Base-by-base conservation (phyloP, 2,113 vertebrate genomes). In the Rhineura floridana region DNA sequence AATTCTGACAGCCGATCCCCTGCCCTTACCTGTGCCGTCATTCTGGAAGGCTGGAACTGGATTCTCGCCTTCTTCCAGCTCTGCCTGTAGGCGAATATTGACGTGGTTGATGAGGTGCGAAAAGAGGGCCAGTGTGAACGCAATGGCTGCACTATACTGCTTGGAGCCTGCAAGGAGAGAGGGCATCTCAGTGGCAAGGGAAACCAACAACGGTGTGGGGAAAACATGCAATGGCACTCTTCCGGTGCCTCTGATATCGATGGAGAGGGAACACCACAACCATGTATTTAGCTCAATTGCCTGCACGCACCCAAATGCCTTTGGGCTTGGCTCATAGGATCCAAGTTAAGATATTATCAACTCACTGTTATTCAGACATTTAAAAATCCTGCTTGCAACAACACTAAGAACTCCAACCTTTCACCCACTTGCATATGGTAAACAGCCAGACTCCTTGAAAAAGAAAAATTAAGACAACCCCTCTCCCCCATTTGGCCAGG, bases 51-150 rank as follows among this genome's bases (percentile, higher is more conserved):
- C 96, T 0, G 98, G 97, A 65, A 98, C 98, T 0, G 98, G 97
- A 84, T 95, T 98, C 81, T 99, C 98, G 12, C 97, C 96, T 48
- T 99, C 98, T 91, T 99, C 99, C 72, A 99, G 96, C 83, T 99
- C 98, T 1, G 98, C 98, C 95, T 99, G 99, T 88, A 99, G 97
- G 52, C 98, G 97, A 85, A 99, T 99, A 93, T 99, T 99, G 84
- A 99, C 98, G 19, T 99, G 99, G 91, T 99, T 99, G 50, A 99
- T 98, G 63, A 99, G 97, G 87, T 99, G 99, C 21, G 99, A 99
- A 96, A 99, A 99, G 76, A 99, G 97, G 3, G 99, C 99, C 96
- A 99, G 96, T 0, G 98, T 99, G 88, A 99, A 99, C 0, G 99
- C 99, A 2, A 99, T 99, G 90, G 99, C 98, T 1, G 99, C 98